Conservation (phyloP, 1,140 invertebrate genomes). For the Alviniconcha marisindica region DNA sequence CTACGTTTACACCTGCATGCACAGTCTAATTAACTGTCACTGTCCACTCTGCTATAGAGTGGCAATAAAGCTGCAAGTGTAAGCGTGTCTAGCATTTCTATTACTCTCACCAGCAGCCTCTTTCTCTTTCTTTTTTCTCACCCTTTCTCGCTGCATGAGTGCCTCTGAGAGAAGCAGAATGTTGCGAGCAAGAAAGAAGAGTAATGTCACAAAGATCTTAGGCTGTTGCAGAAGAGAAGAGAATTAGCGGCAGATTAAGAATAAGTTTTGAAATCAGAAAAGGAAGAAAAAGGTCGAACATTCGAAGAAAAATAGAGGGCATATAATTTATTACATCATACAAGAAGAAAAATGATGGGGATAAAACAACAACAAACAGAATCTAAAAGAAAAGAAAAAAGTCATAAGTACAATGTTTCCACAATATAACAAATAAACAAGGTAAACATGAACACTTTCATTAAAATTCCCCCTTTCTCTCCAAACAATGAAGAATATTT, state of each 20-base stretch:
- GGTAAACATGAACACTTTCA: too few relatives aligned
- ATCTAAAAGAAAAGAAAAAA: too few relatives aligned
- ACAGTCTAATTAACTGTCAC: too few relatives aligned
- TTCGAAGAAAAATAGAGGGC: neutral
- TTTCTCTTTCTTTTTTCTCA: conserved; percentile 37
- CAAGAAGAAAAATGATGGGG: neutral
- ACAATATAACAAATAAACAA: too few relatives aligned
- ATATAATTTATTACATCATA: neutral
- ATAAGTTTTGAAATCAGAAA: neutral
- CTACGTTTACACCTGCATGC: too few relatives aligned
- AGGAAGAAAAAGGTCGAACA: too few relatives aligned
- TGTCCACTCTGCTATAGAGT: too few relatives aligned
- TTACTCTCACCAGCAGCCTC: conserved; percentile 4
- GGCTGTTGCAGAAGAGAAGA: neutral
- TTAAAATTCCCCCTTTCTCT: too few relatives aligned
- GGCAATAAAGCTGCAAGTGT: too few relatives aligned
- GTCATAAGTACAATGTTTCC: too few relatives aligned
- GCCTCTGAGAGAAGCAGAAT: conserved; percentile 31
- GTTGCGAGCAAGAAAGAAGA: too few relatives aligned
- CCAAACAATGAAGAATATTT: too few relatives aligned
- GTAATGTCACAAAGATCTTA: neutral
- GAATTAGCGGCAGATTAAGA: neutral
- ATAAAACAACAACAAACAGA: neutral
- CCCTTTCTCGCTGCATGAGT: conserved; percentile 35
- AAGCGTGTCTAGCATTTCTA: neutral